Conservation (phyloP, 2,888 invertebrate genomes). For the Spilarctia lutea region DNA sequence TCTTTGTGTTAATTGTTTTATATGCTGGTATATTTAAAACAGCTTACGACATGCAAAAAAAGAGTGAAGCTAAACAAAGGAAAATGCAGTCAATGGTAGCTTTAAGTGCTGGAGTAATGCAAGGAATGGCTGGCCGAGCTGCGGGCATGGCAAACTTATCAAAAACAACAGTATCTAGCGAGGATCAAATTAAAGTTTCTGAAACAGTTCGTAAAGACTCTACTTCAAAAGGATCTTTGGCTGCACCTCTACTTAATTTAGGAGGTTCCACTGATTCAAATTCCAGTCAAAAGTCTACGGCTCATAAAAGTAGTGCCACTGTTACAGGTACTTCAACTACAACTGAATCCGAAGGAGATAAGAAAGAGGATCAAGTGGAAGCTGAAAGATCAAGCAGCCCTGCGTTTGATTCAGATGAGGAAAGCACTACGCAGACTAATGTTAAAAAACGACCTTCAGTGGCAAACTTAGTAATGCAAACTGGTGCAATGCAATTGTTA, state of each 20-base stretch:
- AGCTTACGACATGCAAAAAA: constrained; percentile 98
- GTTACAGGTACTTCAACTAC: constrained; percentile 87
- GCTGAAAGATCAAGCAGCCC: constrained; percentile 95
- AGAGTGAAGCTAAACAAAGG: constrained; percentile 97
- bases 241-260: constrained; percentile 75
- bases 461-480: constrained; percentile 90
- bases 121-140: constrained; percentile 95
- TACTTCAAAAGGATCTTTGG: constrained; percentile 74
- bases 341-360: constrained; percentile 80
- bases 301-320: constrained; percentile 86
- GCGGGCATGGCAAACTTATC: constrained; percentile 95
- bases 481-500: constrained; percentile 85
- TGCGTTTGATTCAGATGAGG: constrained; percentile 98
- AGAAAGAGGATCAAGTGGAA: constrained; percentile 84
- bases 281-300: constrained; percentile 87
- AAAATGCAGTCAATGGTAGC: constrained; percentile 98
- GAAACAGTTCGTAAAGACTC: constrained; percentile 77
- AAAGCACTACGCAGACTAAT: constrained; percentile 89
- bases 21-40: constrained; percentile 99
- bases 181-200: constrained; percentile 89
- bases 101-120: constrained; percentile 95
- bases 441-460: constrained; percentile 88
- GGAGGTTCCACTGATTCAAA: constrained; percentile 86
- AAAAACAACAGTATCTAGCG: constrained; percentile 90
- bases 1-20: constrained; percentile 97